Conservation (phyloP, 2,888 invertebrate genomes). For the Opisthograptis luteolata region DNA sequence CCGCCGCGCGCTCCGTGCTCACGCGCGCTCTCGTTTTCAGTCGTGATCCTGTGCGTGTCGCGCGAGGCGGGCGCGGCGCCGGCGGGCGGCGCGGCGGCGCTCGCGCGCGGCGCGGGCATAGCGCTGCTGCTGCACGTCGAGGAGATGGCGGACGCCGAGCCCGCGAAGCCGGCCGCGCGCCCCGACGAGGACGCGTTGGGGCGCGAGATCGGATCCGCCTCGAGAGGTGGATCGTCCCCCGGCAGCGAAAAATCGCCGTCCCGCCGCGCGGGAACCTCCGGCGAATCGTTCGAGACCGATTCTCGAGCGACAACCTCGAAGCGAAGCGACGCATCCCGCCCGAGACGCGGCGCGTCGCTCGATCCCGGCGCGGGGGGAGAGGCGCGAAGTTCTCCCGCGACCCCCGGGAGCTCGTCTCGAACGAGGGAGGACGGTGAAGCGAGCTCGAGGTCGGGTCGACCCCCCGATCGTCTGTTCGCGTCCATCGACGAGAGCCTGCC, state of each 20-base stretch:
- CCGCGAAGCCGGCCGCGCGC: constrained; percentile 2
- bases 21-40: constrained; percentile 37
- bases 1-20: background rate
- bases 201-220: background rate
- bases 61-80: constrained; percentile 30
- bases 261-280: background rate
- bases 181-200: background rate
- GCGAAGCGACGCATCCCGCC: constrained; percentile 9
- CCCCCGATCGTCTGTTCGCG: constrained; percentile 7
- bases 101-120: constrained; percentile 13
- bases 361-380: background rate
- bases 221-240: background rate
- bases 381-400: background rate
- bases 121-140: constrained; percentile 45
- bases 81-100: constrained; percentile 21
- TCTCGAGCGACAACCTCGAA: background rate
- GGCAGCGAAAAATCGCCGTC: background rate
- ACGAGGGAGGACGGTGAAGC: background rate
- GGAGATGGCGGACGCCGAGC: constrained; percentile 27
- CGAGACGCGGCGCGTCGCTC: background rate
- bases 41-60: constrained; percentile 51
- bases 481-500: constrained; percentile 25
- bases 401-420: background rate
- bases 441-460: background rate
- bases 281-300: too few relatives aligned